Percentiles rank a stretch among this genome's conserved stretches.
Conservation (phyloP, 2,113 vertebrate genomes). For the Peromyscus polionotus region DNA sequence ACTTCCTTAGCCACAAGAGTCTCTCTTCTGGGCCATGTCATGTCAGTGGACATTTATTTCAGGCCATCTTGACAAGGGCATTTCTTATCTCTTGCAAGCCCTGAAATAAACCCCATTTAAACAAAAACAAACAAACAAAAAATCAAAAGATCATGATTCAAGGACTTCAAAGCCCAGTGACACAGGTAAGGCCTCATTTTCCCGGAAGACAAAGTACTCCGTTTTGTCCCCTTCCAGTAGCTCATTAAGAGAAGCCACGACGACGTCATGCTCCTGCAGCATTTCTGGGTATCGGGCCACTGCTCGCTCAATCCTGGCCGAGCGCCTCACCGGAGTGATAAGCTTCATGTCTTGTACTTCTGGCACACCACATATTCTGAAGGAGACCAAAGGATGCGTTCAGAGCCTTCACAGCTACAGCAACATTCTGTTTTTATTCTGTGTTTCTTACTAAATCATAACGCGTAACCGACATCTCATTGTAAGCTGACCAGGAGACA, state of each 20-base stretch:
- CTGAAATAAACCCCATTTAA: background rate
- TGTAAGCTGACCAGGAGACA: rapidly evolving
- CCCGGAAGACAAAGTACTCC: slow-evolving; percentile 82
- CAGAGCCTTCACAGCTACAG: background rate
- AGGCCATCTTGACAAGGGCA: background rate
- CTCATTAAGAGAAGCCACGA: slow-evolving; percentile 86
- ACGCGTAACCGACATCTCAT: background rate
- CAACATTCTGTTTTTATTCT: background rate
- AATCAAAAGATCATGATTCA: slow-evolving; percentile 52
- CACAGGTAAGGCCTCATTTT: slow-evolving; percentile 85
- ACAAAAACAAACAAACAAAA: background rate
- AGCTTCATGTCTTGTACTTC: slow-evolving; percentile 78
- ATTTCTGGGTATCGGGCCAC: slow-evolving; percentile 75
- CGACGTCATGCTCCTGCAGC: slow-evolving; percentile 85
- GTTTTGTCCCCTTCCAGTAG: slow-evolving; percentile 80
- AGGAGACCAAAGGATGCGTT: background rate
- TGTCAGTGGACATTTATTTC: background rate
- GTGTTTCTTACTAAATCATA: background rate
- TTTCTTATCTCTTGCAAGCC: slow-evolving; percentile 24
- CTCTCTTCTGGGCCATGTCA: background rate
- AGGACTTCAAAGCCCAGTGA: slow-evolving; percentile 69
- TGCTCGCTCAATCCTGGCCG: slow-evolving; percentile 72
- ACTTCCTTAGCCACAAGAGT: background rate
- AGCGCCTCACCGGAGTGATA: slow-evolving; percentile 87
- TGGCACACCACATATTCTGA: slow-evolving; percentile 46